Evolutionary conservation across 2,113 vertebrate species (phyloP).

Genomic region (Melanerpes formicivorus): DNA sequence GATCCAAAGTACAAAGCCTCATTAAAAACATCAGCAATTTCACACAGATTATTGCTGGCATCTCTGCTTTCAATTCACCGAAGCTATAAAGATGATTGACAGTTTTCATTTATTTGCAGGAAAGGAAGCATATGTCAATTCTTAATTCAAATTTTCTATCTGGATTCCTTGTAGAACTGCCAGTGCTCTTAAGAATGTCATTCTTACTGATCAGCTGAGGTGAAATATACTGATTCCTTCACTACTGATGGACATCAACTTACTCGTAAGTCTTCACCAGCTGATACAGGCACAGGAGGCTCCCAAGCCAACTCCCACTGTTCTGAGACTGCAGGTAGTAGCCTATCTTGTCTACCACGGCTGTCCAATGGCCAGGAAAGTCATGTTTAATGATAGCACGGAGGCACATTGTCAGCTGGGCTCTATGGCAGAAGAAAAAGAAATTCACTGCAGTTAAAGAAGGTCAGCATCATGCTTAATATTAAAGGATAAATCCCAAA

Average conservation of each 20-base stretch:
- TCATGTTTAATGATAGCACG: conserved; percentile 95
- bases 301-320: conserved; percentile 93
- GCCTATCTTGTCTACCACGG: conserved; percentile 91
- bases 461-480: not conserved
- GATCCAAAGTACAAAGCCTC: not conserved
- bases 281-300: conserved; percentile 93
- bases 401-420: conserved; percentile 94
- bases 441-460: not conserved
- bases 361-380: conserved; percentile 95
- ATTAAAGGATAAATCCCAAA: not conserved
- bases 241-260: conserved; percentile 71
- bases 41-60: not conserved
- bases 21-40: not conserved
- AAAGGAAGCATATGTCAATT: not conserved
- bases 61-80: not conserved
- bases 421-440: conserved; percentile 67
- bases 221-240: not conserved
- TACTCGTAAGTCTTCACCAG: conserved; percentile 98
- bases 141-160: not conserved
- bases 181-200: not conserved
- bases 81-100: not conserved
- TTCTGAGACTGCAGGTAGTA: conserved; percentile 91
- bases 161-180: not conserved
- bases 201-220: not conserved
- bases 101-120: not conserved